phyloP scores from a whole-genome alignment of 2,797 vertebrate genomes.

The Australoheros facetus region DNA sequence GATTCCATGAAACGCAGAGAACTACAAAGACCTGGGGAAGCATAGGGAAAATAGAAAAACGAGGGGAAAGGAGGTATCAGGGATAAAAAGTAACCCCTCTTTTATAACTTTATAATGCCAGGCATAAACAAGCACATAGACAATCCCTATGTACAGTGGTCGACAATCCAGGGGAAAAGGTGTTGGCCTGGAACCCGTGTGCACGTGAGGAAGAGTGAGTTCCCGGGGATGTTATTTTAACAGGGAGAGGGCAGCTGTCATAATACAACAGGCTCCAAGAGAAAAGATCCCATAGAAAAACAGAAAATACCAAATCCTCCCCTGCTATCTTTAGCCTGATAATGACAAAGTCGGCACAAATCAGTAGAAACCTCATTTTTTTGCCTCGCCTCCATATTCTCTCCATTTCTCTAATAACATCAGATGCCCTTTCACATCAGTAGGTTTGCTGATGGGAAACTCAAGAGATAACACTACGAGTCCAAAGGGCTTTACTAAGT shows the following conservation, averaged over 20 bases:
- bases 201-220: slow-evolving; percentile 80
- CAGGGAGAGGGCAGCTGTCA: slow-evolving; percentile 81
- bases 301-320: slow-evolving; percentile 65
- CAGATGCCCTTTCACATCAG: slow-evolving; percentile 8
- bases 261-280: slow-evolving; percentile 70
- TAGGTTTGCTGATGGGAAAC: slow-evolving; percentile 10
- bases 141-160: slow-evolving; percentile 31
- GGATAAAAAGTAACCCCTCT: slow-evolving; percentile 40
- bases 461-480: slow-evolving; percentile 6
- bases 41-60: background rate
- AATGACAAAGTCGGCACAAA: slow-evolving; percentile 47
- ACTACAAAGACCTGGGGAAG: slow-evolving; percentile 48
- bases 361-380: slow-evolving; percentile 44
- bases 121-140: slow-evolving; percentile 13
- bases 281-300: slow-evolving; percentile 69
- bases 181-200: slow-evolving; percentile 56
- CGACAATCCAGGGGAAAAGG: slow-evolving; percentile 57
- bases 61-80: slow-evolving; percentile 15
- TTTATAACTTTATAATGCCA: slow-evolving; percentile 18
- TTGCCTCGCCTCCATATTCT: background rate
- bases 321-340: slow-evolving; percentile 74
- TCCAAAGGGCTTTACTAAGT: slow-evolving; percentile 6
- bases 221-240: slow-evolving; percentile 85
- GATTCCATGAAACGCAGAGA: slow-evolving; percentile 68
- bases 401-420: slow-evolving; percentile 29